Percentiles rank a stretch among this genome's conserved stretches.
phyloP scores from a whole-genome alignment of 2,797 vertebrate genomes.

The Pyrrhura leucotis region DNA sequence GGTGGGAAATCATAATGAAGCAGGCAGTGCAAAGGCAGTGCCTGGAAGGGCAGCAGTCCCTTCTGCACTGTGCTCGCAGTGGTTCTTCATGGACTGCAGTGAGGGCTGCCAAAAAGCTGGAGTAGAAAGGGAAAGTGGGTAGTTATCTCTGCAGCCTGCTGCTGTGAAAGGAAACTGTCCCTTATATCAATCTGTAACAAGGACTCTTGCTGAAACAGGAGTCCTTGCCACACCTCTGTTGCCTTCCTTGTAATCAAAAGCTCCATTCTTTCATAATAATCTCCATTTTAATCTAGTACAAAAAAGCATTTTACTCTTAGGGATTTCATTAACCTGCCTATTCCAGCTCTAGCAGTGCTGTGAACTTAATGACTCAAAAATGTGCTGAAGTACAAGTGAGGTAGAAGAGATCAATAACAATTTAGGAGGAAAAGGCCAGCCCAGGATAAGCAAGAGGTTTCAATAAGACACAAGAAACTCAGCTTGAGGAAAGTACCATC shows the following conservation, averaged over 20 bases:
- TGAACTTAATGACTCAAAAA: background rate
- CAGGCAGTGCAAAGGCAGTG: background rate
- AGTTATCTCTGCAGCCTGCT: background rate
- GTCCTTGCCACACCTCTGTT: background rate
- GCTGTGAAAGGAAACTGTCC: background rate
- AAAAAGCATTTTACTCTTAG: background rate
- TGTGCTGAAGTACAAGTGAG: background rate
- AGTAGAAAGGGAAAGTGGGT: background rate
- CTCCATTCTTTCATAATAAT: background rate
- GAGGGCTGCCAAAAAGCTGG: background rate
- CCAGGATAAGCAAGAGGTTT: background rate
- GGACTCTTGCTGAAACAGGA: background rate
- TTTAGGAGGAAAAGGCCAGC: background rate
- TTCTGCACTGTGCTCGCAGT: background rate
- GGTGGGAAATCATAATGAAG: background rate
- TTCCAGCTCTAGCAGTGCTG: background rate
- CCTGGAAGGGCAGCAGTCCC: background rate
- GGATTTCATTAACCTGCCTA: background rate
- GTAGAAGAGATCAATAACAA: background rate
- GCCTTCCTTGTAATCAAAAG: background rate
- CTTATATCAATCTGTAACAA: background rate
- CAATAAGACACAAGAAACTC: background rate
- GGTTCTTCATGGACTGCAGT: background rate
- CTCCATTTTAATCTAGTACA: background rate
- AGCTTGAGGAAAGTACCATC: slow-evolving; percentile 2